Base-by-base conservation (phyloP, 2,888 invertebrate species). In the Netelia melanura region DNA sequence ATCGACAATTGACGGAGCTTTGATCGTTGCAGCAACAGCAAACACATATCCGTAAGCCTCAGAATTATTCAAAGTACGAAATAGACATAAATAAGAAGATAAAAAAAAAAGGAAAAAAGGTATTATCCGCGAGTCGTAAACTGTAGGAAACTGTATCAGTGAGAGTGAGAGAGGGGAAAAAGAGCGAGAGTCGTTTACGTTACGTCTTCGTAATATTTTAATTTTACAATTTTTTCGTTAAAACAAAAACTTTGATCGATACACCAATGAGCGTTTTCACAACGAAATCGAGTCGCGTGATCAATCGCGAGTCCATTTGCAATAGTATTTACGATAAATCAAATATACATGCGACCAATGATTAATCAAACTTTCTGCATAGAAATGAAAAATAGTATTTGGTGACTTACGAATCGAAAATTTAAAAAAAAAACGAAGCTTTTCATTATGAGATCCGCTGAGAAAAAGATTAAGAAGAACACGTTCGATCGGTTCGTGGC, bases 41-140 rank as follows among this genome's bases (percentile, higher is more conserved):
- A 78, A 84, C 81, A 85, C 84, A 85, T 85, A 85, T 85, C 81
- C 78, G 30, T 81, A 81, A 85, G 64, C 81, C 84, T 85, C 84
- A 85, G 78, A 81, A 79, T 81, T 70, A 85, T 68, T 85, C 81
- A 79, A 79, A 78, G 64, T 85, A 85, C 78, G 75, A 85, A 81
- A 78, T 85, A 81, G 78, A 78, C 62, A 70, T 82, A 71, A 65
- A 44, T 43, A 48, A 71, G 61, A 21, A 70, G 44, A 48, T 23
- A 23, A 72, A n/a, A 70, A 38, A 75, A 75, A 48, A 52, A 56
- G 52, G 61, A 25, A 65, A 52, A 21, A 72, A 71, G 68, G 43
- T 43, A 54, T 38, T 68, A 83, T 71, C 81, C 75, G 71, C 79
- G 82, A 79, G 78, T 85, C 79, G 65, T 78, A 78, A 84, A 74